A percentile compares a stretch with the other conserved stretches of the same genome.
phyloP scores from a whole-genome alignment of 2,888 invertebrate genomes.

The Arctia plantaginis region DNA sequence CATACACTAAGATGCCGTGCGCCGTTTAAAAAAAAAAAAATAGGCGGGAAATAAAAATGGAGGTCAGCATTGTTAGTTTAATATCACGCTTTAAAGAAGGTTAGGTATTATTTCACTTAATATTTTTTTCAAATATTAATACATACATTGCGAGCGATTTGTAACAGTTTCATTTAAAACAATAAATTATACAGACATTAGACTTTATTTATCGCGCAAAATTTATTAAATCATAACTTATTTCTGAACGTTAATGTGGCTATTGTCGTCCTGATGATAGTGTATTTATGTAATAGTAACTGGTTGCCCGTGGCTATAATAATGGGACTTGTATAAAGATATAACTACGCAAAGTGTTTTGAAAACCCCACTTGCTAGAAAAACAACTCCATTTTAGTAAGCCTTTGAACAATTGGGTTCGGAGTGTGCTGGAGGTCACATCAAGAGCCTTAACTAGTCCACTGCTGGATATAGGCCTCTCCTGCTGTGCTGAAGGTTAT shows the following conservation, averaged over 20 bases:
- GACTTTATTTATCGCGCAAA: neutral
- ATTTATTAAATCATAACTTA: neutral
- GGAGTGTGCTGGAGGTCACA: no score
- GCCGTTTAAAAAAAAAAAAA: neutral
- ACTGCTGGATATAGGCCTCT: no score
- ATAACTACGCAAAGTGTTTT: neutral
- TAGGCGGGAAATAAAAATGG: neutral
- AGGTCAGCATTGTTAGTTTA: neutral
- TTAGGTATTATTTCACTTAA: neutral
- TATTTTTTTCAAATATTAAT: neutral
- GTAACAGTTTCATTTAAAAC: neutral
- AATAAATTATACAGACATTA: neutral
- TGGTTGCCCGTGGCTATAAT: neutral
- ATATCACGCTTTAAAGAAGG: neutral
- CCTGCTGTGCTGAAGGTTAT: no score
- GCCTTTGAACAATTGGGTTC: neutral
- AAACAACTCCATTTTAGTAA: neutral
- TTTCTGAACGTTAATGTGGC: neutral
- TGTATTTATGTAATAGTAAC: neutral
- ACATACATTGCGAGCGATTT: neutral
- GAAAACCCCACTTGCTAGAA: neutral
- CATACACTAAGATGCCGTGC: no score
- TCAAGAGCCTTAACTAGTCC: no score
- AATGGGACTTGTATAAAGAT: neutral
- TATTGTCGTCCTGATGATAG: neutral